Evolutionary conservation across 2,888 invertebrate genomes (phyloP).

Genomic region (Portevinia maculata): DNA sequence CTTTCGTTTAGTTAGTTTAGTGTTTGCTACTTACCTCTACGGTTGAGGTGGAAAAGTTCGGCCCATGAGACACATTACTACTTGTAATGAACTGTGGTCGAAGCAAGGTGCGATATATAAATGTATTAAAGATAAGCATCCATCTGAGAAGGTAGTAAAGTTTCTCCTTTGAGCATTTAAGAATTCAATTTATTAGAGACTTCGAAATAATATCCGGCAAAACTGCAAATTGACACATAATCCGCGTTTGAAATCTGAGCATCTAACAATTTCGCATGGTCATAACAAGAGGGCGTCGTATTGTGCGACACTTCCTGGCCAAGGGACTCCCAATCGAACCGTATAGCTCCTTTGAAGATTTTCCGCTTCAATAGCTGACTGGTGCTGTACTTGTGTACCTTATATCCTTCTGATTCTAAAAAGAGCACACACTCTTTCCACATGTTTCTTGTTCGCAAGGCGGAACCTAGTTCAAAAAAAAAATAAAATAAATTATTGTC

Average conservation of each 20-base stretch:
- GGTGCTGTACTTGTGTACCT: constrained; percentile 24
- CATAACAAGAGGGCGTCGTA: constrained; percentile 54
- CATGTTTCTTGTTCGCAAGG: constrained; percentile 55
- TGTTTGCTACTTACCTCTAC: too few relatives aligned
- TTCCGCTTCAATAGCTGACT: constrained; percentile 56
- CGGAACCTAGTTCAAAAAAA: constrained; percentile 55
- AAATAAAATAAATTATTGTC: constrained; percentile 72
- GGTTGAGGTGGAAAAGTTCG: too few relatives aligned
- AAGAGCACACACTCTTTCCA: constrained; percentile 70
- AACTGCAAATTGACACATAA: constrained; percentile 27
- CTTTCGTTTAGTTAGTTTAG: too few relatives aligned
- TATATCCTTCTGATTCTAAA: constrained; percentile 57
- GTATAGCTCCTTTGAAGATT: constrained; percentile 60
- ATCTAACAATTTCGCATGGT: constrained; percentile 57
- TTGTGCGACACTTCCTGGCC: constrained; percentile 64
- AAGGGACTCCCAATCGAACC: constrained; percentile 33
- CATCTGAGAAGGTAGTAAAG: too few relatives aligned
- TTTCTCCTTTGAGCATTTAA: too few relatives aligned
- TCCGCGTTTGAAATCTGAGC: constrained; percentile 38
- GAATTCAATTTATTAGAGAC: too few relatives aligned
- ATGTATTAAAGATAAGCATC: too few relatives aligned
- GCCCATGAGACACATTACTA: too few relatives aligned
- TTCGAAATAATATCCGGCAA: too few relatives aligned
- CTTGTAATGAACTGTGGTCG: too few relatives aligned
- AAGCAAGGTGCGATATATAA: too few relatives aligned